Conservation (phyloP, 2,888 invertebrate species). For the Sphecodes monilicornis region DNA sequence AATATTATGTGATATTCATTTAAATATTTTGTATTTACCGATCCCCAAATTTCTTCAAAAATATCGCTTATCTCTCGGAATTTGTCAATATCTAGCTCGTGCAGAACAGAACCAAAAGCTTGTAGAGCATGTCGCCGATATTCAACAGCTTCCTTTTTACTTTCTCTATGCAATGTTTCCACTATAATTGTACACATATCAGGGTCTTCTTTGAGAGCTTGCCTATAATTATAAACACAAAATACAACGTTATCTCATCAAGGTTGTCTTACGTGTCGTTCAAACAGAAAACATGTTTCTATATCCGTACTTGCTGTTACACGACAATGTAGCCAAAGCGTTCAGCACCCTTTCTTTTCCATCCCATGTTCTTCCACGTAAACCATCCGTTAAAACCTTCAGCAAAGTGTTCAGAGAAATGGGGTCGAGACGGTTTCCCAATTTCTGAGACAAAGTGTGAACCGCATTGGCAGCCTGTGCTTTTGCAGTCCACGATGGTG, state of each 20-base stretch:
- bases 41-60: slow-evolving; percentile 89
- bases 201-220: slow-evolving; percentile 82
- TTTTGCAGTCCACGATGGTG: slow-evolving; percentile 95
- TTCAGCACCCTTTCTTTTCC: slow-evolving; percentile 94
- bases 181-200: slow-evolving; percentile 85
- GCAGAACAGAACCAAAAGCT: slow-evolving; percentile 90
- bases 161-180: slow-evolving; percentile 91
- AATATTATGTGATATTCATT: background rate
- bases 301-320: slow-evolving; percentile 88
- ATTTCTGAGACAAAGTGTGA: slow-evolving; percentile 90
- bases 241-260: background rate
- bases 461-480: slow-evolving; percentile 93
- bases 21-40: slow-evolving; percentile 86
- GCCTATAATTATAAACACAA: slow-evolving; percentile 74
- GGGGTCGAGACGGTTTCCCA: slow-evolving; percentile 88
- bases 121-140: slow-evolving; percentile 91
- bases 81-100: slow-evolving; percentile 89
- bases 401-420: slow-evolving; percentile 88
- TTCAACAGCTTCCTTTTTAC: slow-evolving; percentile 91
- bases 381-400: slow-evolving; percentile 88
- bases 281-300: background rate
- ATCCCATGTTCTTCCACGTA: slow-evolving; percentile 94
- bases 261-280: background rate
- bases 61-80: slow-evolving; percentile 93
- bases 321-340: slow-evolving; percentile 91